phyloP scores from a whole-genome alignment of 2,888 invertebrate species.

The Drosophila tripunctata region DNA sequence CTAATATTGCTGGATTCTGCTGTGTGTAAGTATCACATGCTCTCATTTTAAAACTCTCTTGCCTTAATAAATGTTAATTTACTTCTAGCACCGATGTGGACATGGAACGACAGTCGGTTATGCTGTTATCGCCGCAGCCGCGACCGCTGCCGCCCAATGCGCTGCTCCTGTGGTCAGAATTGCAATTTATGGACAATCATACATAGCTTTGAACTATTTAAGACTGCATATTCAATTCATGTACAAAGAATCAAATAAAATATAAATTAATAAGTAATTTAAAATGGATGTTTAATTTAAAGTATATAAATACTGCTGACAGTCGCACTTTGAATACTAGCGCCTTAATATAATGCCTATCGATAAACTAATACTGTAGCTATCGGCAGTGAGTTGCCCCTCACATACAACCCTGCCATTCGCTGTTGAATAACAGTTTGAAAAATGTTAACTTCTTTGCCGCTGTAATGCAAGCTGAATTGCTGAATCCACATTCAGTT shows the following conservation, averaged over 20 bases:
- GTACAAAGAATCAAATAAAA: not conserved
- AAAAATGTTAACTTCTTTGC: constrained; percentile 4
- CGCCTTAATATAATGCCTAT: too few species aligned
- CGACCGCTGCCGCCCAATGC: constrained; percentile 96
- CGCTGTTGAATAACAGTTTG: constrained; percentile 4
- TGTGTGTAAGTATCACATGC: constrained; percentile 90
- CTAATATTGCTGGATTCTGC: constrained; percentile 95
- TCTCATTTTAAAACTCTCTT: not conserved
- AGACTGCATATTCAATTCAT: not conserved
- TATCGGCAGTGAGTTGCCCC: too few species aligned
- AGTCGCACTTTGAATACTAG: too few species aligned
- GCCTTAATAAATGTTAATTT: not conserved
- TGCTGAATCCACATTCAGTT: constrained; percentile 25
- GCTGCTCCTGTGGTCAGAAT: constrained; percentile 93
- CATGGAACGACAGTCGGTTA: constrained; percentile 93
- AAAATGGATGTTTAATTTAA: not conserved
- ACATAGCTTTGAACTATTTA: constrained; percentile 48
- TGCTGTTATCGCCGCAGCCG: constrained; percentile 96
- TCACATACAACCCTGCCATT: too few species aligned
- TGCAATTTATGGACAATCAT: constrained; percentile 97
- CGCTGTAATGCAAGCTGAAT: constrained; percentile 35
- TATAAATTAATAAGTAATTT: not conserved
- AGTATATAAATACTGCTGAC: too few species aligned
- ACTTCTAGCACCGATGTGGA: constrained; percentile 94
- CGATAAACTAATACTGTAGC: too few species aligned